Percentiles rank a stretch among this genome's conserved stretches.
Conservation (phyloP, 1,140 invertebrate genomes). For the Macrosteles quadrilineatus region DNA sequence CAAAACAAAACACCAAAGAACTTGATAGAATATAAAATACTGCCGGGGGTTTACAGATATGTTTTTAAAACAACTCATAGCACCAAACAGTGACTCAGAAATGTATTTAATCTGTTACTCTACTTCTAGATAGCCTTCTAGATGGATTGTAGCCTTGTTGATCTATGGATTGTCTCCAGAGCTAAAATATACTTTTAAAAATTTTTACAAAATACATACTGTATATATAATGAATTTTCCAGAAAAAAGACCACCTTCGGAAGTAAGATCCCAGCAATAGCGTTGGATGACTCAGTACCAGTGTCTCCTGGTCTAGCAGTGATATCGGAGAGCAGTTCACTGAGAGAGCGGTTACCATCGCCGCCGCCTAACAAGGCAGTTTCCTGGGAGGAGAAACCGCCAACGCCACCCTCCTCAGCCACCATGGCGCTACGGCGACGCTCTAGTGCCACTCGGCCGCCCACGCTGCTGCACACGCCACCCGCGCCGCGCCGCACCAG, state of each 20-base stretch:
- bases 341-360: conserved; percentile 13
- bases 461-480: conserved; percentile 40
- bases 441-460: conserved; percentile 49
- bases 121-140: too few species aligned
- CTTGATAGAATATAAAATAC: too few species aligned
- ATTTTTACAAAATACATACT: too few species aligned
- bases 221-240: too few species aligned
- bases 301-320: conserved; percentile 20
- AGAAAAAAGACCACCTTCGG: conserved; percentile 44
- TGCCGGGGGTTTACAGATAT: too few species aligned
- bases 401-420: conserved; percentile 33
- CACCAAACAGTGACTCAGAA: too few species aligned
- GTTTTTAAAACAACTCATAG: too few species aligned
- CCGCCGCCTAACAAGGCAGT: conserved; percentile 37
- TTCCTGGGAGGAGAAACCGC: conserved; percentile 36
- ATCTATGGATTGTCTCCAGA: too few species aligned
- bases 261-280: conserved; percentile 31
- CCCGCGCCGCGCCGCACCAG: conserved; percentile 38
- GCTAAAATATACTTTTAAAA: too few species aligned
- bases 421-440: conserved; percentile 48
- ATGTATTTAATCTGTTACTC: too few species aligned
- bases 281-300: conserved; percentile 31
- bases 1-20: too few species aligned
- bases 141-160: too few species aligned
- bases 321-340: conserved; percentile 27